These are phyloP conservation scores for Hydrocynus forskahlii DNA, from an alignment of 2,797 vertebrate genomes.

Conservation along the genomic window DNA sequence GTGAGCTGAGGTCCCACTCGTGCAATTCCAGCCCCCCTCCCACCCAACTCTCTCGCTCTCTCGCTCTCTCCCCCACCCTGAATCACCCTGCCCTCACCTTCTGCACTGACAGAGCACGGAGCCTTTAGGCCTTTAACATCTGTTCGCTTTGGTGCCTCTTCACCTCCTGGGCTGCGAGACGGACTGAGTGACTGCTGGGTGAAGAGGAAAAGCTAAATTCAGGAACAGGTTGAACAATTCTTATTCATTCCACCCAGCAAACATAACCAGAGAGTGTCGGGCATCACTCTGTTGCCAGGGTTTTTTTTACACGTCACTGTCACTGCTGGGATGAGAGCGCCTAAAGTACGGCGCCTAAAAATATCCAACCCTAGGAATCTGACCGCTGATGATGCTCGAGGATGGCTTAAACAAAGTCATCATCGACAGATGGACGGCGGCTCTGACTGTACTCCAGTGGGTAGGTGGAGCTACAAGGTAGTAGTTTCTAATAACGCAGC, in stretches of 20 bases:
- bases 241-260: neutral
- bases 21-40: conserved; percentile 10
- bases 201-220: neutral
- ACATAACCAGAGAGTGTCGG: no score
- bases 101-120: neutral
- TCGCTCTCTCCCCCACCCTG: conserved; percentile 15
- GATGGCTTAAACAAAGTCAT: neutral
- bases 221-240: neutral
- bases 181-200: neutral
- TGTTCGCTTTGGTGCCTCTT: neutral
- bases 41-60: neutral
- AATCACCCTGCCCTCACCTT: neutral
- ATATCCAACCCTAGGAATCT: no score
- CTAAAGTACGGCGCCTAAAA: no score
- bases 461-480: no score
- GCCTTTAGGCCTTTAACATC: neutral
- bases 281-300: no score
- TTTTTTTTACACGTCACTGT: no score
- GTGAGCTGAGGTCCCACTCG: conserved; percentile 32
- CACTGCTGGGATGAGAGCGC: no score
- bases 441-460: neutral
- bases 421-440: neutral
- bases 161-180: neutral
- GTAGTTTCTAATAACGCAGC: neutral
- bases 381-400: no score